These are phyloP conservation scores for Kryptopterus vitreolus DNA, from an alignment of 2,797 vertebrate species.

Conservation along the genomic window DNA sequence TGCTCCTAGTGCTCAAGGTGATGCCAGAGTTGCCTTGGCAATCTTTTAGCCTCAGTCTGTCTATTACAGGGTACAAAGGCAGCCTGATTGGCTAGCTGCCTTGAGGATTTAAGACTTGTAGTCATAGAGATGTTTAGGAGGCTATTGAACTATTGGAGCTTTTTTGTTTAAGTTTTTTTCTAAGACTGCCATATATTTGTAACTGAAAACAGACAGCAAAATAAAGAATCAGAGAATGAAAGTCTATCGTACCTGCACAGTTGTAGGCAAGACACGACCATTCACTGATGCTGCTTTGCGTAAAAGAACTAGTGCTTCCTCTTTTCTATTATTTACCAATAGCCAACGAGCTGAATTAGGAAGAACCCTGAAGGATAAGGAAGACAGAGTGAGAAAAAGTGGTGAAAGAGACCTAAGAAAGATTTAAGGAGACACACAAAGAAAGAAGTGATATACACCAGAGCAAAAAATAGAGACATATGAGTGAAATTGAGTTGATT, in stretches of 20 bases:
- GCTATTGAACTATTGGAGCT: conserved; percentile 21
- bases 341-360: conserved; percentile 79
- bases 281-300: conserved; percentile 80
- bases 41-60: conserved; percentile 33
- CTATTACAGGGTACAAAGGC: conserved; percentile 34
- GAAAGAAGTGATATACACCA: conserved; percentile 18
- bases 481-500: not conserved
- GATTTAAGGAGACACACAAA: conserved; percentile 41
- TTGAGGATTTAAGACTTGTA: conserved; percentile 39
- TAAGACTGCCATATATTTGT: conserved; percentile 65
- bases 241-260: conserved; percentile 59
- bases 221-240: not conserved
- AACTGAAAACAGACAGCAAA: not conserved
- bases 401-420: conserved; percentile 13
- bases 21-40: conserved; percentile 37
- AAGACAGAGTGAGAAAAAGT: not conserved
- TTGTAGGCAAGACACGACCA: conserved; percentile 67
- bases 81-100: conserved; percentile 34
- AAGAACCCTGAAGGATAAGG: conserved; percentile 63
- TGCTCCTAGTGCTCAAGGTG: conserved; percentile 5
- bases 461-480: conserved; percentile 17
- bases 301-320: conserved; percentile 79
- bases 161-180: conserved; percentile 21
- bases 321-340: conserved; percentile 71
- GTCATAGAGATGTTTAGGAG: conserved; percentile 36